phyloP scores from a whole-genome alignment of 1,140 invertebrate genomes.

The Zaprionus vittiger region DNA sequence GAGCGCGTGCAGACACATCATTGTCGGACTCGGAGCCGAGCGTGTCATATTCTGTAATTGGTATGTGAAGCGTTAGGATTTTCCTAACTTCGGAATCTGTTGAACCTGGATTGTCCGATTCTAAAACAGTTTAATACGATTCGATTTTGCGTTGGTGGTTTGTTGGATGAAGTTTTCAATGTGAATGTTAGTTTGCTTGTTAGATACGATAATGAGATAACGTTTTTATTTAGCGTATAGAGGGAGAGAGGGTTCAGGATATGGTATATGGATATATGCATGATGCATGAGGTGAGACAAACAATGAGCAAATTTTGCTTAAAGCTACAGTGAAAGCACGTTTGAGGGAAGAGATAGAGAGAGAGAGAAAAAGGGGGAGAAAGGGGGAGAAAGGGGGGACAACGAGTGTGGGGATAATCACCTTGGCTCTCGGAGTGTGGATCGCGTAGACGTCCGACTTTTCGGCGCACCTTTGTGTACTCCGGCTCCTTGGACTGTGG shows the following conservation, averaged over 20 bases:
- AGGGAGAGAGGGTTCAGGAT: slow-evolving; percentile 8
- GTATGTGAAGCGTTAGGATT: slow-evolving; percentile 94
- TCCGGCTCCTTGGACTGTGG: slow-evolving; percentile 90
- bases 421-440: slow-evolving; percentile 92
- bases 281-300: slow-evolving; percentile 32
- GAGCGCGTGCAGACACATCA: slow-evolving; percentile 86
- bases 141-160: slow-evolving; percentile 76
- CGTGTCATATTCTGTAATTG: slow-evolving; percentile 94
- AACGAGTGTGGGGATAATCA: slow-evolving; percentile 72
- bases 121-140: slow-evolving; percentile 87
- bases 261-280: slow-evolving; percentile 2
- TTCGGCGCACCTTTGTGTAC: slow-evolving; percentile 92
- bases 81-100: slow-evolving; percentile 95
- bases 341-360: neutral
- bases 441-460: slow-evolving; percentile 90
- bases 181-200: slow-evolving; percentile 54
- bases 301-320: slow-evolving; percentile 68
- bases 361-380: neutral
- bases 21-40: slow-evolving; percentile 90
- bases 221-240: slow-evolving; percentile 2
- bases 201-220: slow-evolving; percentile 32
- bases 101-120: slow-evolving; percentile 93
- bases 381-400: neutral
- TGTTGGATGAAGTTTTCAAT: slow-evolving; percentile 56
- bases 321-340: slow-evolving; percentile 45